Base-by-base conservation (phyloP, 2,888 invertebrate genomes). In the Deroplatys truncata region DNA sequence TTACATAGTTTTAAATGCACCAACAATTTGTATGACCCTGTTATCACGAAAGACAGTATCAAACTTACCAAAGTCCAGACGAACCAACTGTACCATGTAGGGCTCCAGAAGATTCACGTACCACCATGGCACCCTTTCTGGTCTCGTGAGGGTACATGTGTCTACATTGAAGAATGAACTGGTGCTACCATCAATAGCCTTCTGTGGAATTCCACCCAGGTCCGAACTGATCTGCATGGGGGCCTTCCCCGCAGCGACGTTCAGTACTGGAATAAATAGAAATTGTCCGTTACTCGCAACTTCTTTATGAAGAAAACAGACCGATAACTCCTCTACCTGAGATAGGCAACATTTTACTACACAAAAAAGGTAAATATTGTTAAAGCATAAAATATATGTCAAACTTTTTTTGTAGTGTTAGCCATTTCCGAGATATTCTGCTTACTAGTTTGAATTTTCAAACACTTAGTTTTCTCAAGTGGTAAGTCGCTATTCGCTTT, bases 91-190 rank as follows among this genome's bases (percentile, higher is more conserved):
- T 90, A 98, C 98, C 98, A 98, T 98, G 93, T 98, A 98, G 0
- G 98, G 98, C 93, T 98, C 98, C 91, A 98, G 94, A 0, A 98
- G 95, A 94, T 98, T 98, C 92, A 98, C 98, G 94, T 98, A 98
- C 98, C 98, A 98, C 98, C 98, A 98, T 3, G 98, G 98, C 49
- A 96, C 95, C n/a, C 96, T 94, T 93, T 98, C 98, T 0, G 96
- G 93, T 93, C 96, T 97, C 1, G 98, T 98, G 88, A 98, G 95
- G 0, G 98, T 98, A 93, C 98, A 98, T 3, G 98, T 98, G 91
- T 97, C 97, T 2, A 96, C 93, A 92, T 95, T 97, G 94, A 97
- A 98, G 92, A 96, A 95, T 82, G 96, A 96, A 28, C 97, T 96
- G 13, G 98, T 98, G 93, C 98, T 98, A 85, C 98, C 98, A 92